phyloP scores from a whole-genome alignment of 2,797 vertebrate genomes.

The Brachyrhaphis roseni region DNA sequence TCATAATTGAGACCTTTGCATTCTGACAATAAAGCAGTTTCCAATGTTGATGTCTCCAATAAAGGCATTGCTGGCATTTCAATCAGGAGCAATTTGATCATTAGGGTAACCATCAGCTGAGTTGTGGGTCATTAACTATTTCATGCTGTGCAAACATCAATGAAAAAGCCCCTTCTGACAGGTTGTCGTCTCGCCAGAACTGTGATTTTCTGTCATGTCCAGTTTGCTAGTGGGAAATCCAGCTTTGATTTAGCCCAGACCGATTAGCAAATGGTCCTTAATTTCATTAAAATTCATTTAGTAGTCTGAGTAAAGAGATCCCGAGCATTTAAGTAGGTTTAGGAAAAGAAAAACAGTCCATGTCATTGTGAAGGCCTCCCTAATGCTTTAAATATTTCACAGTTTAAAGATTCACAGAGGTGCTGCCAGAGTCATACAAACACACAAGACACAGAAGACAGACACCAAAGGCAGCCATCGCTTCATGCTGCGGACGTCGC shows the following conservation, averaged over 20 bases:
- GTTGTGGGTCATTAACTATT: slow-evolving; percentile 52
- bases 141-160: slow-evolving; percentile 57
- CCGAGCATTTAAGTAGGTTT: not conserved
- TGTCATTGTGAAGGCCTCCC: not conserved
- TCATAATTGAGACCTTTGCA: slow-evolving; percentile 36
- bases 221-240: slow-evolving; percentile 16
- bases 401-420: slow-evolving; percentile 2
- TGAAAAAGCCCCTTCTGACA: slow-evolving; percentile 13
- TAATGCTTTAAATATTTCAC: slow-evolving; percentile 14
- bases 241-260: slow-evolving; percentile 27
- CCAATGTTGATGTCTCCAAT: slow-evolving; percentile 14
- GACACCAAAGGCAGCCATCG: not conserved
- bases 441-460: slow-evolving; percentile 4
- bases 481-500: slow-evolving; percentile 28
- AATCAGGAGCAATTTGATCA: slow-evolving; percentile 39
- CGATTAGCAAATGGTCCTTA: slow-evolving; percentile 28
- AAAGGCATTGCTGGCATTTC: slow-evolving; percentile 37
- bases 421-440: slow-evolving; percentile 28
- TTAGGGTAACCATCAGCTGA: slow-evolving; percentile 25
- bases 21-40: slow-evolving; percentile 36
- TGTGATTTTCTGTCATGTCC: slow-evolving; percentile 29
- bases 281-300: slow-evolving; percentile 33
- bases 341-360: slow-evolving; percentile 26
- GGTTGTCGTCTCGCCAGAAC: not conserved
- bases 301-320: slow-evolving; percentile 4